Base-by-base conservation (phyloP, 2,888 invertebrate genomes). In the Anthrax anthrax region DNA sequence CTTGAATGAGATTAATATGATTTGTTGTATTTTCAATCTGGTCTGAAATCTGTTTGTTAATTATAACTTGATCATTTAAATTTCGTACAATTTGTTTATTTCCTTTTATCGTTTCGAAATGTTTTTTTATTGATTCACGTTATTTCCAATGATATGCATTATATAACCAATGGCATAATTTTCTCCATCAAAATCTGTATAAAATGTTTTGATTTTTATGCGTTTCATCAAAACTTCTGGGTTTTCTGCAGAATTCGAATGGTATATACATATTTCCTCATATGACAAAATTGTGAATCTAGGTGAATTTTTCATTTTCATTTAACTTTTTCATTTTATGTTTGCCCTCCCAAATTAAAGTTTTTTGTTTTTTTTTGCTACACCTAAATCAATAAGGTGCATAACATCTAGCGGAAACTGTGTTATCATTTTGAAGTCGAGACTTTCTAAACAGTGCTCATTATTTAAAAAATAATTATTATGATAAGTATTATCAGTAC, bases 341-440 rank as follows among this genome's bases (percentile, higher is more conserved):
- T 29, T 43, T 40, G 17, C 29, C 27, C 2, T 17, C 18, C 43
- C 18, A 39, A 34, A 48, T 34, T 14, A 8, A 18, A 14, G 23
- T n/a, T n/a, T n/a, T n/a, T n/a, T 23, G 13, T 44, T 23, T 37
- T 46, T 50, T 48, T 47, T 48, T 1, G 29, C 19, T 2, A 51
- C 48, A 14, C 50, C 50, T 34, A 51, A 40, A 27, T 47, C 47
- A 39, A 51, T 43, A 14, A 43, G 8, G 42, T 49, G 47, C 47
- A 51, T 47, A 6, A 37, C 29, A 29, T 47, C 50, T n/a, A 47
- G 29, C 27, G 50, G 47, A 36, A 47, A 47, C 16, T 50, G 47
- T 8, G 18, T 27, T 6, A 50, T 23, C 50, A 47, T 47, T 23
- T 18, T 16, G 5, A 39, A 36, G 10, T 18, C 18, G 6, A 46